Base-by-base conservation (phyloP, 23 tunicate genomes). In the Botrylloides violaceus region DNA sequence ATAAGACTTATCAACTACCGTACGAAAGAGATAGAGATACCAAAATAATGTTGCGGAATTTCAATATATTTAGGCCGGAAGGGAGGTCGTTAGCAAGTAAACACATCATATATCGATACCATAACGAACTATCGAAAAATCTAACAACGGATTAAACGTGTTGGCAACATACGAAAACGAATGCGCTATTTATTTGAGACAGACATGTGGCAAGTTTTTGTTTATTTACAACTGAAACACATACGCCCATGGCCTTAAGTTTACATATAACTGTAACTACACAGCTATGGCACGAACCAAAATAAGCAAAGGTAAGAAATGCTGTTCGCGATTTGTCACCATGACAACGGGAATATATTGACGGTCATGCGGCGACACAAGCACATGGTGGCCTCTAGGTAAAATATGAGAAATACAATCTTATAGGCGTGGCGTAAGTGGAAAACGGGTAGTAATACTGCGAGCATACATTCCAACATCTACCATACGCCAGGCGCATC, bases 111-210 rank as follows among this genome's bases (percentile, higher is more conserved):
- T 15, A 43, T 43, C 53, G 53, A 43, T 43, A 43, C 53, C 53
- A 15, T 43, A 43, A 9, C 9, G 53, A 43, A 43, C 53, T 43
- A 43, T 43, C 53, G 53, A 43, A 15, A 43, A 43, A 43, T 43
- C 53, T 43, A 43, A 43, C 53, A 43, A 43, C 53, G 53, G 53
- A 43, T 43, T 43, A 43, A 15, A 43, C 53, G 53, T 43, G 53
- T 43, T 15, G 53, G 53, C 53, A 43, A 43, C 53, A 43, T 43
- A 43, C 15, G 9, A 43, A n/a, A 43, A 43, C 53, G 53, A 15
- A 7, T 9, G 53, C 53, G 12, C 9, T 9, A 43, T 43, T 15
- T 15, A 43, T 15, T 43, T 9, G 12, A 43, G 53, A 43, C 53
- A 43, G 53, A 43, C 53, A 15, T 43, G 53, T 7, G 15, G 53